These are phyloP conservation scores for Potamilus streckersoni DNA, from an alignment of 1,140 invertebrate genomes.

Conservation along the genomic window DNA sequence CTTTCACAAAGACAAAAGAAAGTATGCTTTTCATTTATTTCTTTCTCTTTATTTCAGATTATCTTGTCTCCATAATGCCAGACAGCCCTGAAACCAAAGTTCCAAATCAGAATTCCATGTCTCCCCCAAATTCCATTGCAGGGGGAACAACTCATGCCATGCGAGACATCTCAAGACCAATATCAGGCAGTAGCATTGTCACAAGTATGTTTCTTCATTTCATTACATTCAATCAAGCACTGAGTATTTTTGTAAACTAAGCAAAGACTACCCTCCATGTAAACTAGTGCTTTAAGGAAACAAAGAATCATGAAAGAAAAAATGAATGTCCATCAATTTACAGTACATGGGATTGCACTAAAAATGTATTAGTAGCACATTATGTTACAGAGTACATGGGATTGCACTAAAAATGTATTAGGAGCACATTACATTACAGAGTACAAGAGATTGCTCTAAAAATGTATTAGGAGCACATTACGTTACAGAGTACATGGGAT, in stretches of 20 bases:
- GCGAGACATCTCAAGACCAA: constrained; percentile 33
- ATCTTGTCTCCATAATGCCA: constrained; percentile 58
- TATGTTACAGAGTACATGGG: no score
- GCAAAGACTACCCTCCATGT: not conserved
- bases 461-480: no score
- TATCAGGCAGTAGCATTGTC: constrained; percentile 53
- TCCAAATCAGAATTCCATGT: constrained; percentile 28
- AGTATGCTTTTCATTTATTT: not conserved
- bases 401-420: no score
- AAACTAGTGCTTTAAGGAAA: not conserved
- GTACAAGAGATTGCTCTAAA: no score
- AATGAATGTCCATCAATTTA: not conserved
- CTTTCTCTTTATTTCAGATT: constrained; percentile 61
- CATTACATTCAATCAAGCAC: not conserved
- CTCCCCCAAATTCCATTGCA: constrained; percentile 38
- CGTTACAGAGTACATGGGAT: no score
- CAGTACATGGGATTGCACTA: not conserved
- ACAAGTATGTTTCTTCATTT: not conserved
- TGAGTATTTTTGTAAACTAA: not conserved
- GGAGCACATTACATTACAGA: no score
- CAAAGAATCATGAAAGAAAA: no score
- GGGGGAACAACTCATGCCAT: constrained; percentile 29
- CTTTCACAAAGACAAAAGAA: no score
- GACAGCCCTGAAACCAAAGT: constrained; percentile 58
- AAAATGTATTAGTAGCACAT: no score